phyloP scores from a whole-genome alignment of 2,888 invertebrate species.

The Pseudococcus longispinus region DNA sequence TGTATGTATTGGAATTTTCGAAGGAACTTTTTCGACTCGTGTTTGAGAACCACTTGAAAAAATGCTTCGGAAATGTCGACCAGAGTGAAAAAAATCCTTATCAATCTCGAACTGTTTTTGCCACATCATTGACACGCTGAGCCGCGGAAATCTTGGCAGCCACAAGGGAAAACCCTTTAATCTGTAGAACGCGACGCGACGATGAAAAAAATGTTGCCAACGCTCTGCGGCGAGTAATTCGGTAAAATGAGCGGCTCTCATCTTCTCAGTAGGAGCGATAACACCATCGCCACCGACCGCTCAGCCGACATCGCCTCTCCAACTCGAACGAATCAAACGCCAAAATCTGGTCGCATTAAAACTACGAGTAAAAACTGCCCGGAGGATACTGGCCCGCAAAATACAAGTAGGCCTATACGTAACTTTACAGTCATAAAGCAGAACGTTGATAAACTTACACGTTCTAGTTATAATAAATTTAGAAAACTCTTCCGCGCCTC shows the following conservation, averaged over 20 bases:
- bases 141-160: neutral
- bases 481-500: neutral
- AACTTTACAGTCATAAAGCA: neutral
- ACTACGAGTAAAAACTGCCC: neutral
- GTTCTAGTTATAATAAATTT: neutral
- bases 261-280: neutral
- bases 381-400: neutral
- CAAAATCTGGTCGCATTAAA: neutral
- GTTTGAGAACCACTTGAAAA: neutral
- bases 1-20: no score
- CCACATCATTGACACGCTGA: neutral
- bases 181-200: neutral
- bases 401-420: neutral
- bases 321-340: neutral
- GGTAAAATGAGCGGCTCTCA: neutral
- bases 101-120: neutral
- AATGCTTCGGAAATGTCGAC: neutral
- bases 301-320: neutral
- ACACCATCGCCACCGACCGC: neutral
- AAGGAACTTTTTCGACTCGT: no score
- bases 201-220: neutral
- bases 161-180: neutral
- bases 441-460: neutral
- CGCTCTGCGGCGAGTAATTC: neutral
- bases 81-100: neutral